Base-by-base conservation (phyloP, 1,140 invertebrate genomes). In the Macrosteles quadrilineatus region DNA sequence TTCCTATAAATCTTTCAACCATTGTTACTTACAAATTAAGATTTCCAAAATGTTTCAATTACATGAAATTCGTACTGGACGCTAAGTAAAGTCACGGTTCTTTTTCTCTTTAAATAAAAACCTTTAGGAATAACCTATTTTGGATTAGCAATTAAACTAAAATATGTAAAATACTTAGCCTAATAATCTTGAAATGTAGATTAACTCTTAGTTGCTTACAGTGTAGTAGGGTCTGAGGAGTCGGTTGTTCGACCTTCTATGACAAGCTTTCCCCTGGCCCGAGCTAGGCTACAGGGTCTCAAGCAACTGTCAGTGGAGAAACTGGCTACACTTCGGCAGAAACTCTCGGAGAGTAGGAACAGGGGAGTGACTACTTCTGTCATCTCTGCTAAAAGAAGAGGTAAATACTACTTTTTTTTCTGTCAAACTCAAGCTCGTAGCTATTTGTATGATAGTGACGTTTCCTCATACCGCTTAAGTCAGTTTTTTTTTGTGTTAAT, bases 241-340 rank as follows among this genome's bases (percentile, higher is more conserved):
- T 43, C 40, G 17, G 59, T 27, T 12, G 30, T 30, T 70, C 74
- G 2, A 80, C 78, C 31, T 82, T 82, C 53, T 79, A 81, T 23
- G 73, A 75, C 68, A 81, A 81, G 77, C 68, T 78, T 81, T 70
- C 80, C 84, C 47, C 79, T 83, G 23, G 81, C 83, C 2, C 81
- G 86, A 59, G 87, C 87, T 21, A 80, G 87, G 57, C 77, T 90
- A 1, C 83, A 85, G 72, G 87, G 85, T 68, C 79, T 90, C 0
- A 88, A 88, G 74, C 87, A 88, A 73, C 76, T 89, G 43, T 88
- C 88, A 2, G 85, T 87, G 0, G 88, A 89, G 72, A 90, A 89
- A 76, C 77, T 90, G 43, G 83, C 84, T 31, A 85, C 83, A 63
- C 79, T 90, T 1, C 87, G 84, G 75, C 87, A 88, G 77, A 86